Conservation (phyloP, 2,888 invertebrate genomes). For the Calephelis perditalis region DNA sequence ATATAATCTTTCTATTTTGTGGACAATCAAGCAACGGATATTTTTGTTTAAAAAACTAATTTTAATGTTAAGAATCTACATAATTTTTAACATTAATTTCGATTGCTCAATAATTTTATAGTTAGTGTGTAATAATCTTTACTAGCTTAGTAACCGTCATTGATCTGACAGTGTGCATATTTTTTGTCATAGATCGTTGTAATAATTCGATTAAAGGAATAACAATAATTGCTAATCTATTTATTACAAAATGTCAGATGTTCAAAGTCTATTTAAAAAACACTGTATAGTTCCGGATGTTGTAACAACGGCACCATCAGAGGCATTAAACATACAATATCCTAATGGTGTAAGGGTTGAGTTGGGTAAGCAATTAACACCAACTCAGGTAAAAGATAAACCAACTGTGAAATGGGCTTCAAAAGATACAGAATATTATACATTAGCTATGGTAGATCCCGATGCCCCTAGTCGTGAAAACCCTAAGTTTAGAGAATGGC, state of each 20-base stretch:
- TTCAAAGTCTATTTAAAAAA: conserved; percentile 62
- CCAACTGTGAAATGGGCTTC: conserved; percentile 82
- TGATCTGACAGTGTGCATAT: not conserved
- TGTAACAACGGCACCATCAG: conserved; percentile 76
- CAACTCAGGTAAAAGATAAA: conserved; percentile 83
- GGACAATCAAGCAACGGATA: too few species aligned
- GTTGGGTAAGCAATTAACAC: conserved; percentile 83
- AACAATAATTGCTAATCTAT: not conserved
- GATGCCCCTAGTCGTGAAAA: conserved; percentile 86
- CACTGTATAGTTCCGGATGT: conserved; percentile 83
- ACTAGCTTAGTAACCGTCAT: conserved; percentile 21
- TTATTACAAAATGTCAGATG: conserved; percentile 40
- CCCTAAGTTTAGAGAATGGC: conserved; percentile 84
- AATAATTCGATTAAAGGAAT: too few species aligned
- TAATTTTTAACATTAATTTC: too few species aligned
- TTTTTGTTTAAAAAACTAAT: too few species aligned
- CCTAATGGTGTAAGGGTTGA: conserved; percentile 66
- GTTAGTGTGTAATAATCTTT: conserved; percentile 12
- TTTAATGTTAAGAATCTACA: too few species aligned
- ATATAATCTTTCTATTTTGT: too few species aligned
- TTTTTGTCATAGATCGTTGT: not conserved
- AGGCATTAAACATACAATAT: conserved; percentile 71
- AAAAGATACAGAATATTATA: conserved; percentile 80
- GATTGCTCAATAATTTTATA: too few species aligned
- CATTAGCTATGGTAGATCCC: conserved; percentile 82